phyloP scores from a whole-genome alignment of 2,113 vertebrate genomes.

The Phocoena sinus region DNA sequence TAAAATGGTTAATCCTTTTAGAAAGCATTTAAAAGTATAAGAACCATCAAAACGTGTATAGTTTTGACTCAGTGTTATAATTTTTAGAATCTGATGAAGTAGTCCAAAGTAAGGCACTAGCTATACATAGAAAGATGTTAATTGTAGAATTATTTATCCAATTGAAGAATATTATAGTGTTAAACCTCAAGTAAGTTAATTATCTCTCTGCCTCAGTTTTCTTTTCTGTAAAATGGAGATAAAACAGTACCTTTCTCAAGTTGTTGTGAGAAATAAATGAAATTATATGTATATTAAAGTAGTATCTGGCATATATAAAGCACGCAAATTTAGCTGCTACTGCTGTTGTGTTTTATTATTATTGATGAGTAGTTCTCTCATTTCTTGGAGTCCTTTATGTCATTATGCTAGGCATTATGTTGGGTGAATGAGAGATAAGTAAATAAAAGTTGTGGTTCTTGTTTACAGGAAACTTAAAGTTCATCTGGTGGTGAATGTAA shows the following conservation, averaged over 20 bases:
- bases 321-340: not conserved
- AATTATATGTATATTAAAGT: not conserved
- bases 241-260: not conserved
- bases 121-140: not conserved
- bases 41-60: not conserved
- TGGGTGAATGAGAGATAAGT: not conserved
- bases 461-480: not conserved
- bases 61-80: not conserved
- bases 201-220: not conserved
- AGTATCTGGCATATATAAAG: not conserved
- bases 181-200: not conserved
- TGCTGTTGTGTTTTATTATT: not conserved
- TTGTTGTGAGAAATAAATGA: not conserved
- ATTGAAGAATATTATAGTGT: not conserved
- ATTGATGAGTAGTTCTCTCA: not conserved
- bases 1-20: not conserved
- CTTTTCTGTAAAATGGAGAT: not conserved
- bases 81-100: conserved; percentile 7
- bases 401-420: not conserved
- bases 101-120: not conserved
- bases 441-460: not conserved
- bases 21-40: not conserved
- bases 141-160: conserved; percentile 13
- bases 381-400: not conserved
- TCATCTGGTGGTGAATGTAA: not conserved